Base-by-base conservation (phyloP, 2,113 vertebrate species). In the Lipotes vexillifer region DNA sequence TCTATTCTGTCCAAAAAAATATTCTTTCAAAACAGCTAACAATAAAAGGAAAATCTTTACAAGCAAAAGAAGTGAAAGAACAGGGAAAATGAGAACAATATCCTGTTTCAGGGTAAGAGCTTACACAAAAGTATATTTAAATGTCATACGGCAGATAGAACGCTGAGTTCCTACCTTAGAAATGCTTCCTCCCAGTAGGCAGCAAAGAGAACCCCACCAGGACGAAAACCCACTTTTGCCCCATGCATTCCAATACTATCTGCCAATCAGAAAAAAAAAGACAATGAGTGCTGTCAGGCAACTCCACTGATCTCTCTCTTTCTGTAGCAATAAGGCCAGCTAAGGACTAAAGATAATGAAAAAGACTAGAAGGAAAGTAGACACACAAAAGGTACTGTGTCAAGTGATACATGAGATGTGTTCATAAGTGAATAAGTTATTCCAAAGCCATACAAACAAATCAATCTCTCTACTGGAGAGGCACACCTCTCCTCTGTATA, bases 391-490 rank as follows among this genome's bases (percentile, higher is more conserved):
- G 59, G 44, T 52, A 49, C 44, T 5, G 0, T 31, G 59, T 81
- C 85, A 66, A 89, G 63, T 66, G 63, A 92, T n/a, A 63, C 1
- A 71, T 8, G 87, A 98, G 78, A 83, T 78, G 49, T 96, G 90
- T 81, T 95, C 87, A 95, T 59, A 91, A 94, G 93, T 57, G 66
- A 95, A 93, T 66, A 88, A 95, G 88, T 88, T 92, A 92, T 86
- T 94, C 90, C 90, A 94, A 57, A 97, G 97, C 68, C 97, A 97
- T n/a, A 94, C 38, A 90, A 93, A 93, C 96, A 95, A 57, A 91
- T 80, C 94, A 88, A 52, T 93, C 92, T 96, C 94, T 97, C 97
- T 97, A 97, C 96, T 97, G 84, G 65, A 96, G 63, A 94, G 95
- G 78, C 14, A 44, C 17, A 81, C 75, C 95, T 94, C 96, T 97